A percentile compares a stretch with the other conserved stretches of the same genome.
Evolutionary conservation across 2,797 vertebrate species (phyloP).

Genomic region (Choloepus didactylus): DNA sequence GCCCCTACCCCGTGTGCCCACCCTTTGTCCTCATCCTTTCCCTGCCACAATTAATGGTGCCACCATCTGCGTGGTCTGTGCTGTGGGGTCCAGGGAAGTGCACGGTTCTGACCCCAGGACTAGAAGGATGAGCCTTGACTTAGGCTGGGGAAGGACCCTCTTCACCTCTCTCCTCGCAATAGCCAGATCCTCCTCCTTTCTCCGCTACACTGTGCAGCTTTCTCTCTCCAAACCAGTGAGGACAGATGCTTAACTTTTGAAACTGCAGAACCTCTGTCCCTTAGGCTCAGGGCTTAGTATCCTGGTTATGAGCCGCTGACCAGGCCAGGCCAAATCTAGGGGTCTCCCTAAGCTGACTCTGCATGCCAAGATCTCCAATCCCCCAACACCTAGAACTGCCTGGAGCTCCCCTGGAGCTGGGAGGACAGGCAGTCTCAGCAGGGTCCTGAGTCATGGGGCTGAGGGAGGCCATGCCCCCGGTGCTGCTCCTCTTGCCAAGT

Average conservation of each 20-base stretch:
- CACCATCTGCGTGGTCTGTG: too few species aligned
- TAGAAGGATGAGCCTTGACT: neutral
- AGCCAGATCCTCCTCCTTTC: too few species aligned
- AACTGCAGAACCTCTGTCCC: neutral
- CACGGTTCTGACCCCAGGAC: neutral
- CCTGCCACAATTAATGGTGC: neutral
- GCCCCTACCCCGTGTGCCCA: neutral
- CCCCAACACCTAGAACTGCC: accelerated
- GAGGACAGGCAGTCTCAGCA: neutral
- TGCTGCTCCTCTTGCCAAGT: neutral
- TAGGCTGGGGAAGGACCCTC: neutral
- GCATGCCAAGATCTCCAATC: accelerated
- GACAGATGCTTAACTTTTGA: neutral
- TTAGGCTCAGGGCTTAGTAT: neutral
- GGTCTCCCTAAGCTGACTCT: neutral
- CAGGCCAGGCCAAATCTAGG: neutral
- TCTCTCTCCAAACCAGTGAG: neutral
- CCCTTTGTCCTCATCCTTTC: neutral
- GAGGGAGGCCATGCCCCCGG: neutral
- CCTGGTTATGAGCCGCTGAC: neutral
- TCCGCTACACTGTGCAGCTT: neutral
- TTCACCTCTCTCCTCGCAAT: neutral
- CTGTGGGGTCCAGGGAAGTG: neutral
- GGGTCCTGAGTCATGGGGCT: neutral
- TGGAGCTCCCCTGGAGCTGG: neutral